Evolutionary conservation across 2,113 vertebrate species (phyloP).

Genomic region (Dasyornis broadbenti): DNA sequence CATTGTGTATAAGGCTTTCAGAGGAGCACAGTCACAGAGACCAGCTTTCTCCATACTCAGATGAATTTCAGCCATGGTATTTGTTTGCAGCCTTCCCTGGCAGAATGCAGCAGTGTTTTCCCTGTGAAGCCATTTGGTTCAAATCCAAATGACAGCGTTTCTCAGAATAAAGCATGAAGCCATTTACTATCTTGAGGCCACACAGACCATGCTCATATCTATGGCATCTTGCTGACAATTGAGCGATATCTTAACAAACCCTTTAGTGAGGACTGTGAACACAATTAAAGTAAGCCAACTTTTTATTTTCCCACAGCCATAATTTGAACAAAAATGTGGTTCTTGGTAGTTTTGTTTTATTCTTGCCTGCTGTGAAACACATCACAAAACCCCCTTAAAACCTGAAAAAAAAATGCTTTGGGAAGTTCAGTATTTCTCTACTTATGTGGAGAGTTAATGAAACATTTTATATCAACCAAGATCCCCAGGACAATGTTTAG

Average conservation of each 20-base stretch:
- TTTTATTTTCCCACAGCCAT: background rate
- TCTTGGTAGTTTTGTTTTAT: background rate
- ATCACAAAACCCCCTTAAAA: background rate
- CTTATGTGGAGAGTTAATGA: background rate
- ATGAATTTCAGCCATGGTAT: background rate
- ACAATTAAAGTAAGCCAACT: background rate
- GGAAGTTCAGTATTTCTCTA: background rate
- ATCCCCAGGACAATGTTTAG: background rate
- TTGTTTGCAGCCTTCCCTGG: background rate
- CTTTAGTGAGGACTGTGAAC: background rate
- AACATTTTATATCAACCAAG: background rate
- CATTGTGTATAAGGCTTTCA: background rate
- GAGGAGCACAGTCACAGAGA: background rate
- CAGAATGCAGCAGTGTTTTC: background rate
- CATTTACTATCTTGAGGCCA: background rate
- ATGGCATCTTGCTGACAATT: background rate
- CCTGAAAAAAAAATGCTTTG: background rate
- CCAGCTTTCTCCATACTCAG: background rate
- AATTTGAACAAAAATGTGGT: background rate
- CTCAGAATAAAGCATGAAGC: background rate
- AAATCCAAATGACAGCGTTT: background rate
- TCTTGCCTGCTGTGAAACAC: background rate
- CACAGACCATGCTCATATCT: background rate
- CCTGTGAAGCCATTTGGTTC: constrained; percentile 1
- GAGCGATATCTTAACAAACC: background rate